These are phyloP conservation scores for Antechinus flavipes DNA, from an alignment of 2,113 vertebrate genomes.

Conservation along the genomic window DNA sequence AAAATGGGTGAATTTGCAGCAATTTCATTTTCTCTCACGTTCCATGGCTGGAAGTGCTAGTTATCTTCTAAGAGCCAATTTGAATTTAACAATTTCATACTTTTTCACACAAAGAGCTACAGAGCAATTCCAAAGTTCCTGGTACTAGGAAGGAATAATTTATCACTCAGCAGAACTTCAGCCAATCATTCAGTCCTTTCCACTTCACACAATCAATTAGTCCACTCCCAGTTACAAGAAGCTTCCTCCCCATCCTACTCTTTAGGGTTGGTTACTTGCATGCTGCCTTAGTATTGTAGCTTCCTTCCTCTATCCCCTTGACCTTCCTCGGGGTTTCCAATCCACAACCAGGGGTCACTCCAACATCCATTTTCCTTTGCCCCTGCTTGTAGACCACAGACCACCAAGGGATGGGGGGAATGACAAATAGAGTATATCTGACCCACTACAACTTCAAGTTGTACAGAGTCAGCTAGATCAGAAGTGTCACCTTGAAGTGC, in stretches of 20 bases:
- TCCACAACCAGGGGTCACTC: background rate
- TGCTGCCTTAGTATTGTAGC: background rate
- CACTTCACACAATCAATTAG: background rate
- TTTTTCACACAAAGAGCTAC: conserved; percentile 28
- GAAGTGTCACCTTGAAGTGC: no score
- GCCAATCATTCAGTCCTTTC: background rate
- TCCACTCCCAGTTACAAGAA: background rate
- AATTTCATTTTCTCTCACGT: background rate
- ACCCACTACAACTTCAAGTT: no score
- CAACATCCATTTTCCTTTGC: background rate
- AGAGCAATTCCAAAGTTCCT: background rate
- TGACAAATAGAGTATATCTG: background rate
- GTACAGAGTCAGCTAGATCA: no score
- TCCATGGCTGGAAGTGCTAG: conserved; percentile 4
- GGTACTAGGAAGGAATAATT: background rate
- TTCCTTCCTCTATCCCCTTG: background rate
- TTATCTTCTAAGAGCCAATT: background rate
- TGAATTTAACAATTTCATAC: conserved; percentile 17
- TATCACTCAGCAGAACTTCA: background rate
- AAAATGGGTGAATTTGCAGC: conserved; percentile 7
- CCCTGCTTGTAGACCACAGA: background rate
- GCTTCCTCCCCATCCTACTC: background rate
- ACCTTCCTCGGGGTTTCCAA: background rate
- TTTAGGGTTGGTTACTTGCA: background rate
- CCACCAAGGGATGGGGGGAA: background rate